Conservation (phyloP, 2,888 invertebrate species). For the Geotrupes spiniger region DNA sequence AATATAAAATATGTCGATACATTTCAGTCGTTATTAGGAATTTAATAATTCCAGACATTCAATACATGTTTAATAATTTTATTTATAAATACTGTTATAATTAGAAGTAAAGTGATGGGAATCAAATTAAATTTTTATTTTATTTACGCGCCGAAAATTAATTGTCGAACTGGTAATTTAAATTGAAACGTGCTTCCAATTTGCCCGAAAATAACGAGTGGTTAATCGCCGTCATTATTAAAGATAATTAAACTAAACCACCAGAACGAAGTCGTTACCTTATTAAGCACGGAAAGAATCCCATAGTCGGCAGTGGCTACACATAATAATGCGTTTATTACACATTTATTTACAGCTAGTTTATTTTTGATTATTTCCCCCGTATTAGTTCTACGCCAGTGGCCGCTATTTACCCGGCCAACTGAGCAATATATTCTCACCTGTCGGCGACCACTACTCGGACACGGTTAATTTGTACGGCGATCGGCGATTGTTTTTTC, state of each 20-base stretch:
- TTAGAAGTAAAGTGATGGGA: no score
- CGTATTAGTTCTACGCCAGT: constrained; percentile 36
- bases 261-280: constrained; percentile 15
- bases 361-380: constrained; percentile 25
- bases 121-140: no score
- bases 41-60: no score
- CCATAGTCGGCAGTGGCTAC: not conserved
- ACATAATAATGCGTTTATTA: constrained; percentile 17
- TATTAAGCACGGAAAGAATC: constrained; percentile 3
- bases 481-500: constrained; percentile 37
- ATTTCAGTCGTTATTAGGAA: no score
- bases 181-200: no score
- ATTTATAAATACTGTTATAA: no score
- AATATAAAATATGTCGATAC: no score
- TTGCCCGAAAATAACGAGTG: constrained; percentile 1
- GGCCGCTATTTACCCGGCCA: constrained; percentile 35
- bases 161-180: no score
- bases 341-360: constrained; percentile 20
- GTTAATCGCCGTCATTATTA: not conserved
- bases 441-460: constrained; percentile 37
- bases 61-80: no score
- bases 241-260: constrained; percentile 9
- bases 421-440: constrained; percentile 39
- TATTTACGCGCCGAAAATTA: no score
- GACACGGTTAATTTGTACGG: constrained; percentile 41